Base-by-base conservation (phyloP, 2,113 vertebrate species). In the Clarias macrocephalus region DNA sequence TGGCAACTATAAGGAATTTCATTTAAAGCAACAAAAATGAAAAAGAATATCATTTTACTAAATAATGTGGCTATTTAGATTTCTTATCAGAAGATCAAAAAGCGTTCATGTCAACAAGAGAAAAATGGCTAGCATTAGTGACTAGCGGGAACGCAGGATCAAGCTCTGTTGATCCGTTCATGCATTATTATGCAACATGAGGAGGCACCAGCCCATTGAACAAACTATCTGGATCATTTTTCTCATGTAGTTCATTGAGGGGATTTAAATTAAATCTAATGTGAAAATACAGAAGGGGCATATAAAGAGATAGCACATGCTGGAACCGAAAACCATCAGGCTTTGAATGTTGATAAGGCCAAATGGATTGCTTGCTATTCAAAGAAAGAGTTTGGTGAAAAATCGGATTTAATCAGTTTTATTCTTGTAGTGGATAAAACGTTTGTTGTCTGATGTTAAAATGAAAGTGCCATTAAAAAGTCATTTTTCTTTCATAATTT, bases 301-400 rank as follows among this genome's bases (percentile, higher is more conserved):
- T 30, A 48, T 52, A 48, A 68, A 65, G 85, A 86, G 62, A 68
- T n/a, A 54, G 48, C 60, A 68, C 18, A 48, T 21, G 33, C 37
- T n/a, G 19, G 23, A 57, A 56, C 28, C 19, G 28, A 68, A 65
- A 33, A 28, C 48, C 30, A 80, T 68, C 76, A 80, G 15, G 54
- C 19, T 75, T 48, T 33, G 62, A 52, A 66, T 60, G 23, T 56
- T 80, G 75, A 86, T 66, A 30, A 66, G 72, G 48, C 57, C 70
- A 84, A 87, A 83, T 62, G 42, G 70, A 76, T 30, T 48, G 81
- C 16, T 84, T 56, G 33, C 82, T 33, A 37, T 70, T 80, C 52
- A 30, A 42, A 48, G 72, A 16, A 42, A 37, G 73, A 15, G 37
- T 73, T 37, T 37, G 66, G 28, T 30, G 66, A 30, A 30, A 28